Conservation (phyloP, 2,797 vertebrate species). For the Lepidocolaptes lacrymiger region DNA sequence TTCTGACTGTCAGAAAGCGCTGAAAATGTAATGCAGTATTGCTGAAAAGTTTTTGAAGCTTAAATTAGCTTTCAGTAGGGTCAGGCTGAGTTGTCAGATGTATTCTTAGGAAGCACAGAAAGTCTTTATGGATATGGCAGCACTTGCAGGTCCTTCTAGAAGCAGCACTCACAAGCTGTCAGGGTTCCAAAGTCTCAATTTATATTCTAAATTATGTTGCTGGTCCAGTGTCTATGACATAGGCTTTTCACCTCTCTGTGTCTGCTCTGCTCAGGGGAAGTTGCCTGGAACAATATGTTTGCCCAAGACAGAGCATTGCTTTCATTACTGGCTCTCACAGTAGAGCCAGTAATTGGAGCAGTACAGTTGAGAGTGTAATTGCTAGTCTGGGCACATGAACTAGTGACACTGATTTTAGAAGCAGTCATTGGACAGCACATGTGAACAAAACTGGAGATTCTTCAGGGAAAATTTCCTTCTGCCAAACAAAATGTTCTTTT, state of each 20-base stretch:
- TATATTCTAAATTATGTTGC: neutral
- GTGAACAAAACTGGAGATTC: neutral
- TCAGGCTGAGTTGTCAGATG: neutral
- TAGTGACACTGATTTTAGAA: neutral
- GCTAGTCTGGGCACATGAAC: neutral
- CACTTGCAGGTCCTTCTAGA: neutral
- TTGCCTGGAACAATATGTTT: neutral
- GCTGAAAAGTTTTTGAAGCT: neutral
- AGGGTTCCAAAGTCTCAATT: neutral
- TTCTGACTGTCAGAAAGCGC: neutral
- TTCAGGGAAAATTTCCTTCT: neutral
- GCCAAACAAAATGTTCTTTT: neutral
- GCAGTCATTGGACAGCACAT: neutral
- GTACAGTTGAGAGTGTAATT: neutral
- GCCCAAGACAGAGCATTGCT: neutral
- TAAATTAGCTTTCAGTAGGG: constrained; percentile 13
- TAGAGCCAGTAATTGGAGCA: neutral
- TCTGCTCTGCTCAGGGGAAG: neutral
- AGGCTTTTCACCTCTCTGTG: neutral
- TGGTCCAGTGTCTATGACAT: neutral
- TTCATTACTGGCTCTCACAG: neutral
- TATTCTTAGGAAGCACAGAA: neutral
- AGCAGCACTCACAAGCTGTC: neutral
- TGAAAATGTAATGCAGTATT: neutral
- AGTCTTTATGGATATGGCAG: neutral